Evolutionary conservation across 2,113 vertebrate species (phyloP), one percentile per base, ranked within the genome.

Genomic region (Corythaeola cristata): DNA sequence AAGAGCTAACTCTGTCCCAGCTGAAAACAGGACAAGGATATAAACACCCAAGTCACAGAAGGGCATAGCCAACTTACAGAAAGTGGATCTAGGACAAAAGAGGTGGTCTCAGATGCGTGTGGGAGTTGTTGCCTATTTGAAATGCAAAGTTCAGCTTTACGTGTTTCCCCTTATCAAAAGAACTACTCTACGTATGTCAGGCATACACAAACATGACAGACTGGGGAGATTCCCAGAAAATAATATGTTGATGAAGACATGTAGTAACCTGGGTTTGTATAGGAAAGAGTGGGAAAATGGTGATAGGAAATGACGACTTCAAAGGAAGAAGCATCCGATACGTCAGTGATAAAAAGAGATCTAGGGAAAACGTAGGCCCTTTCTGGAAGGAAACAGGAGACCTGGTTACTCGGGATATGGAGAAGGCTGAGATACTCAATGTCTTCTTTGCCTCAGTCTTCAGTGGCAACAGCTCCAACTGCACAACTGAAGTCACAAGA

Each of bases 21-120:
- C n/a, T n/a, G n/a, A n/a, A n/a, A n/a, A n/a, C n/a, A n/a, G n/a
- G n/a, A n/a, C n/a, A n/a, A 56, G 3, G 8, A 11, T 44, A 32
- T 30, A 26, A 44, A 5, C 11, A 23, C 11, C 7, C 27, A 62
- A 58, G 35, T 20, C 8, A 35, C 7, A 10, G 6, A 13, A 21
- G 5, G 8, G 3, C 26, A 55, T 7, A 52, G 2, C 1, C 7
- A 44, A 3, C 8, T 47, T 8, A 30, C 4, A 53, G 23, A 22
- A 37, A n/a, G 33, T 14, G 12, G 11, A 32, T 21, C 23, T 44
- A 23, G 17, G 4, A 22, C 16, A 88, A 4, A 3, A 55, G 12
- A 64, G 4, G 3, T 28, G 2, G 3, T 60, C 9, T 59, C 30
- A 66, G 55, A 44, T 15, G 3, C 24, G 14, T 12, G 28, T 15